phyloP scores from a whole-genome alignment of 2,888 invertebrate species.

The Athalia cordata region DNA sequence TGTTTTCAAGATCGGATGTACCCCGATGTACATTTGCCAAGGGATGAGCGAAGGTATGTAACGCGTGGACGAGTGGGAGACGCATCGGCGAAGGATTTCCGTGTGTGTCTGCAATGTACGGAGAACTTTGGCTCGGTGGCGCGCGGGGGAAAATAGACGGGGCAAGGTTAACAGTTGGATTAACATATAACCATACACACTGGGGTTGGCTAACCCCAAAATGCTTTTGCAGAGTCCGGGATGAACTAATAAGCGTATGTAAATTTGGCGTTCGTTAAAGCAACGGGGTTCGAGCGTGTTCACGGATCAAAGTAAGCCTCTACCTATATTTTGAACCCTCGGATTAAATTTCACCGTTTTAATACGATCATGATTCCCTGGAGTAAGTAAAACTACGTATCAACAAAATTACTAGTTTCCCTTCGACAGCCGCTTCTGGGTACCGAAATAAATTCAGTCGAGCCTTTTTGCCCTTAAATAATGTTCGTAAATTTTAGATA shows the following conservation, averaged over 20 bases:
- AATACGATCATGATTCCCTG: slow-evolving; percentile 3
- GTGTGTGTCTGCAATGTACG: not conserved
- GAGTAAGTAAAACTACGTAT: not conserved
- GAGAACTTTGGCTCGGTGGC: not conserved
- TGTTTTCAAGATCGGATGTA: no score
- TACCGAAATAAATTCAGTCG: no score
- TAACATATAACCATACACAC: slow-evolving; percentile 31
- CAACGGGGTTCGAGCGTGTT: slow-evolving; percentile 12
- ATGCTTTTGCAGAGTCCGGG: slow-evolving; percentile 20
- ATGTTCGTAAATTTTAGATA: no score
- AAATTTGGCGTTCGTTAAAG: slow-evolving; percentile 32
- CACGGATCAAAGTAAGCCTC: slow-evolving; percentile 25
- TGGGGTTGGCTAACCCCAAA: slow-evolving; percentile 20
- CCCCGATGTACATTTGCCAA: no score
- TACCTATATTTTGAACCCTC: slow-evolving; percentile 8
- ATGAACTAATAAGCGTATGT: slow-evolving; percentile 42
- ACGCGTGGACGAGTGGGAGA: no score
- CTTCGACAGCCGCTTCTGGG: no score
- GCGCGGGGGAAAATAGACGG: not conserved
- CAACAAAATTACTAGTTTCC: not conserved
- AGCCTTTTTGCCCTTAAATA: no score
- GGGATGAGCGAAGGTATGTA: no score
- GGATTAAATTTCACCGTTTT: slow-evolving; percentile 28
- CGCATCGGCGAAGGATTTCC: not conserved
- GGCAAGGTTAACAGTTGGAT: slow-evolving; percentile 34